Evolutionary conservation across 2,113 vertebrate species (phyloP).

Genomic region (Siniperca knerii): DNA sequence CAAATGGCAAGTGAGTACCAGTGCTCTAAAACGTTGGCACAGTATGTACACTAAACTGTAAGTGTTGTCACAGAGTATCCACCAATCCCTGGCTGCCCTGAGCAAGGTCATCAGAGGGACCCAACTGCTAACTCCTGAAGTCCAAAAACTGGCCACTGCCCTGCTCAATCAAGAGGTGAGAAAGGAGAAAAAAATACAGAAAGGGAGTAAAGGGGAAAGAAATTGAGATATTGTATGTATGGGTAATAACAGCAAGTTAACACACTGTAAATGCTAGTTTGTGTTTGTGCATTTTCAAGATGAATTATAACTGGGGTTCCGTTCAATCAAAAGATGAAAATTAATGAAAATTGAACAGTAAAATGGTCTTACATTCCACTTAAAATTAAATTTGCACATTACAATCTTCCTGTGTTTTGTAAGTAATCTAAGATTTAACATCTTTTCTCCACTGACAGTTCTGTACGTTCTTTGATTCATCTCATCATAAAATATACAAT

Average conservation of each 20-base stretch:
- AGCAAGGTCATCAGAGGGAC: constrained; percentile 97
- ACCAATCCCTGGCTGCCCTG: constrained; percentile 95
- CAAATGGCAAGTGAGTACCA: neutral
- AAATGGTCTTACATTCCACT: neutral
- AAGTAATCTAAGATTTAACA: neutral
- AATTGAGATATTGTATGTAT: neutral
- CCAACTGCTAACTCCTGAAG: constrained; percentile 90
- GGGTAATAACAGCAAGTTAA: neutral
- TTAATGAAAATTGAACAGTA: too few relatives aligned
- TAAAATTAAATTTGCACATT: neutral
- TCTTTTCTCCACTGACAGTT: too few relatives aligned
- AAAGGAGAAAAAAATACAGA: neutral
- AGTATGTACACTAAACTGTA: constrained; percentile 27
- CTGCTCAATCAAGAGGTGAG: constrained; percentile 96
- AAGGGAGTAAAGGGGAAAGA: neutral
- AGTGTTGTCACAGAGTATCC: constrained; percentile 83
- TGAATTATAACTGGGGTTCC: too few relatives aligned
- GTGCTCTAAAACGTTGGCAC: neutral
- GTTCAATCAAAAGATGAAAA: too few relatives aligned
- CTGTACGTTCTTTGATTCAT: neutral
- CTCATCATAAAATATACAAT: neutral
- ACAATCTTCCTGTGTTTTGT: neutral
- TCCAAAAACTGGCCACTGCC: constrained; percentile 91
- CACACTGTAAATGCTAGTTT: neutral
- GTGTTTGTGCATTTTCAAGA: too few relatives aligned